Evolutionary conservation across 2,113 vertebrate species (phyloP).

Genomic region (Vidua macroura): DNA sequence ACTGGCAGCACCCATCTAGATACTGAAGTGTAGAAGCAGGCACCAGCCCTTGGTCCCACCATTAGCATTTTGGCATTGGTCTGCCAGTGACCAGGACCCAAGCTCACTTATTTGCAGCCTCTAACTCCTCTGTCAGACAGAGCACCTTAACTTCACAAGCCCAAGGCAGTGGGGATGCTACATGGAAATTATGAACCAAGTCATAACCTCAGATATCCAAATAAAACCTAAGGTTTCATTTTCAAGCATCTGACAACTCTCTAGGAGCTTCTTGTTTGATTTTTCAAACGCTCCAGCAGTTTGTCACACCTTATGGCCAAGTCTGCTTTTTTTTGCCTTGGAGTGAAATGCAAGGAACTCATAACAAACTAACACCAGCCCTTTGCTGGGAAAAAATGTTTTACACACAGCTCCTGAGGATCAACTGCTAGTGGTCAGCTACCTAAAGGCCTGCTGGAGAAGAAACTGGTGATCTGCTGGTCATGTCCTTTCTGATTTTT

Average conservation of each 20-base stretch:
- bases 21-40: neutral
- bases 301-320: neutral
- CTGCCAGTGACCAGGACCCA: neutral
- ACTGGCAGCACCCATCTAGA: neutral
- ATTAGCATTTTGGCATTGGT: neutral
- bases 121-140: neutral
- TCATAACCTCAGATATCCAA: neutral
- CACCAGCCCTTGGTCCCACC: neutral
- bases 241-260: neutral
- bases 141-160: fast-evolving
- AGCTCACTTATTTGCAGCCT: neutral
- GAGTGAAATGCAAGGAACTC: neutral
- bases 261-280: neutral
- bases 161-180: neutral
- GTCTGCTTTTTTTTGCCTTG: neutral
- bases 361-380: neutral
- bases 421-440: neutral
- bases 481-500: neutral
- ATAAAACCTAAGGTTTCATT: neutral
- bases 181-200: neutral
- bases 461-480: neutral
- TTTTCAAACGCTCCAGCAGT: neutral
- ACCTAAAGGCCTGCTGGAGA: neutral
- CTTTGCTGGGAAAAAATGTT: neutral
- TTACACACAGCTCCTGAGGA: neutral